Evolutionary conservation across 2,797 vertebrate species (phyloP).

Genomic region (Squalus acanthias): DNA sequence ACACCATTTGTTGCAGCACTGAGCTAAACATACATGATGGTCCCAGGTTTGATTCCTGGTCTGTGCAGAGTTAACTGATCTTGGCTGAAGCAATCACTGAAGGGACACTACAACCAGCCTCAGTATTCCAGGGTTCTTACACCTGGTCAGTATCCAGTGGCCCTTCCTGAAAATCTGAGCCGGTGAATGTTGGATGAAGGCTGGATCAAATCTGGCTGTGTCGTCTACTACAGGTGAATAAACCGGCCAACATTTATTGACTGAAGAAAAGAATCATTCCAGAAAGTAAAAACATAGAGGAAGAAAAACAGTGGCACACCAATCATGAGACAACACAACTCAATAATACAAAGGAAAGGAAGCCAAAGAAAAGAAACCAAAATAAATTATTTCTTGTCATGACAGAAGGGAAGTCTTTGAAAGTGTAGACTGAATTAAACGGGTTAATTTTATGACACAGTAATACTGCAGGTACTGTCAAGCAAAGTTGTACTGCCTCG

Average conservation of each 20-base stretch:
- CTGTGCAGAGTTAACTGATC: neutral
- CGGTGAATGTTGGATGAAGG: neutral
- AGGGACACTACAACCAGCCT: neutral
- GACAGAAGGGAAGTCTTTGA: no score
- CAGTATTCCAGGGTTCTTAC: neutral
- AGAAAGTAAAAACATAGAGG: neutral
- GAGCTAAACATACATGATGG: neutral
- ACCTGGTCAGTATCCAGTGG: neutral
- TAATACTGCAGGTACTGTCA: neutral
- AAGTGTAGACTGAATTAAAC: neutral
- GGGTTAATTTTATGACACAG: neutral
- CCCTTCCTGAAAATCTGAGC: neutral
- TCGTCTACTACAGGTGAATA: neutral
- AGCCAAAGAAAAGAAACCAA: no score
- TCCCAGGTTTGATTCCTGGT: neutral
- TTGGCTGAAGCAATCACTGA: neutral
- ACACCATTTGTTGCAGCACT: neutral
- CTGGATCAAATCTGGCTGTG: neutral
- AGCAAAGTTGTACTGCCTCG: neutral
- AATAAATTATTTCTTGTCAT: no score
- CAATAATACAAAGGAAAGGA: neutral
- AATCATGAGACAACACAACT: neutral
- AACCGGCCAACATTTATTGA: neutral
- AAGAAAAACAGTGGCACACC: neutral
- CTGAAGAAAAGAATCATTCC: neutral